Conservation (phyloP, 2,797 vertebrate genomes). For the Tiaroga cobitis region DNA sequence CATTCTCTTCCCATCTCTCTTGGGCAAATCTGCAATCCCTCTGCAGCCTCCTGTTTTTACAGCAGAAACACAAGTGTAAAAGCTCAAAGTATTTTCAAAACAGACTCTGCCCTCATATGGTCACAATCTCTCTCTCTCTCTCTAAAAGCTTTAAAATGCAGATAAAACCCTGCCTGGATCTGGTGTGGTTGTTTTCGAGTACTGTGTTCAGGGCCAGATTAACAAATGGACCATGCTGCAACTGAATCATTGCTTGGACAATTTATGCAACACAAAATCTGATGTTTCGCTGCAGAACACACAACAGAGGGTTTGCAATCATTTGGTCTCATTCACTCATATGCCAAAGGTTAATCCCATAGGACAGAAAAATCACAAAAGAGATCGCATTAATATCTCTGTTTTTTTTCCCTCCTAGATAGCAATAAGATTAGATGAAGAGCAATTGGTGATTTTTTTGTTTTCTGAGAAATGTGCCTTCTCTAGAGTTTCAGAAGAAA, state of each 20-base stretch:
- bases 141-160: conserved; percentile 19
- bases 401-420: background rate
- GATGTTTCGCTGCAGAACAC: conserved; percentile 18
- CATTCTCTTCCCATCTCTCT: conserved; percentile 10
- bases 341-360: conserved; percentile 38
- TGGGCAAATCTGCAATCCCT: background rate
- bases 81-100: conserved; percentile 58
- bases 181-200: background rate
- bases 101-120: conserved; percentile 60
- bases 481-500: background rate
- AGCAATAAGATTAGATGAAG: background rate
- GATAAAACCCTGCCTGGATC: conserved; percentile 23
- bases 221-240: conserved; percentile 37
- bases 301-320: background rate
- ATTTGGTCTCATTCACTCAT: conserved; percentile 24
- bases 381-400: background rate
- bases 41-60: background rate
- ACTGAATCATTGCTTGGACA: conserved; percentile 12
- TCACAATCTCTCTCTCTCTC: conserved; percentile 60
- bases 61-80: conserved; percentile 41
- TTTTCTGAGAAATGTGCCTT: background rate
- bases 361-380: conserved; percentile 7
- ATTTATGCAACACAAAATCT: conserved; percentile 37
- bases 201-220: conserved; percentile 23
- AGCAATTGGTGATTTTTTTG: background rate